Conservation (phyloP, 2,888 invertebrate genomes). For the Atethmia centrago region DNA sequence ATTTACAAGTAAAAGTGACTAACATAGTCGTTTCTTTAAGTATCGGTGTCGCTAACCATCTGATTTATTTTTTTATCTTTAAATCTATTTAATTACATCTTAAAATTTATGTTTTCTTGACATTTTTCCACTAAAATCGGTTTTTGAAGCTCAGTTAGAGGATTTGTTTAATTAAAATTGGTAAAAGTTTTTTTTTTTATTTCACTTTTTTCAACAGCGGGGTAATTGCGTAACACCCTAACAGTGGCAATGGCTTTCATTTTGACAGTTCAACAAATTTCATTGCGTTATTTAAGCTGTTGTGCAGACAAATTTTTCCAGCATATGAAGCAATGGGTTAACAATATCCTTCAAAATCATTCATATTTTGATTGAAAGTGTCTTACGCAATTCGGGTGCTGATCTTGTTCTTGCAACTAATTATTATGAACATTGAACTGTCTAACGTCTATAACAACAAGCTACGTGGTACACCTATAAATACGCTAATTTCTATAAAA, state of each 20-base stretch:
- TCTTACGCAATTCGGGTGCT: no score
- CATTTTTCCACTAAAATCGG: constrained; percentile 81
- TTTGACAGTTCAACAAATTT: no score
- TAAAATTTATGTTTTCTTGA: constrained; percentile 70
- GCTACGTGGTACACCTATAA: constrained; percentile 78
- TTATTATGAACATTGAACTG: constrained; percentile 76
- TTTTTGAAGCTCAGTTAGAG: constrained; percentile 81
- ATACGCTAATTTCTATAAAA: constrained; percentile 81
- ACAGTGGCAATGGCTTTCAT: no score
- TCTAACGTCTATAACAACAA: constrained; percentile 84
- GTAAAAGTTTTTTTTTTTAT: constrained; percentile 53
- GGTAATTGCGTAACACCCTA: no score
- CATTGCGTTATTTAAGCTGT: no score
- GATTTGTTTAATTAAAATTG: constrained; percentile 63
- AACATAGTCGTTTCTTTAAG: constrained; percentile 24
- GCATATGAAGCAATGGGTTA: no score
- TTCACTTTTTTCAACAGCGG: constrained; percentile 51
- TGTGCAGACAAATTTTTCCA: no score
- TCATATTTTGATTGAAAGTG: no score
- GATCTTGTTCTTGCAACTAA: constrained; percentile 69
- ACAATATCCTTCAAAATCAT: no score
- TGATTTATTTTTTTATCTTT: constrained; percentile 43
- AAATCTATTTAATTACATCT: constrained; percentile 69
- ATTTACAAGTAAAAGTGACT: constrained; percentile 48
- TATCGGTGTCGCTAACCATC: constrained; percentile 46